Evolutionary conservation across 2,888 invertebrate species (phyloP), one percentile per base, ranked within the genome.

Genomic region (Muschampia plurimacula): DNA sequence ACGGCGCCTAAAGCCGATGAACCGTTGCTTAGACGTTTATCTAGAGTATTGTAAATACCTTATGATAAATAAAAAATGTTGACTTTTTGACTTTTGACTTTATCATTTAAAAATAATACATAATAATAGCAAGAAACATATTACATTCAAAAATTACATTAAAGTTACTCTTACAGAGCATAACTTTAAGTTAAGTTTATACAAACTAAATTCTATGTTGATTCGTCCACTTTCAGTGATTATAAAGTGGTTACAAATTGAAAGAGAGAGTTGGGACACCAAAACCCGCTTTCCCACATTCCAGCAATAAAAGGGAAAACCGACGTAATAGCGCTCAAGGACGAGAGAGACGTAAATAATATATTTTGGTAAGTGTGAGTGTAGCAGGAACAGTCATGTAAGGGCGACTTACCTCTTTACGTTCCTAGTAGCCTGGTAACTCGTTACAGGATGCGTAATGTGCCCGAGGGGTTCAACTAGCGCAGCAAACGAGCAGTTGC

Each of bases 291-390:
- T 92, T 91, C 89, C 91, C 86, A 91, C 93, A 93, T 93, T 93
- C 94, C 94, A 77, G 76, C 78, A 86, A 88, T 93, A 93, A 94
- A 93, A 94, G 94, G 91, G 94, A 94, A 94, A 94, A 84, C 89
- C 83, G 84, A 83, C 85, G 81, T 82, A 86, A 88, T 81, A 85
- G 86, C 78, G 78, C 81, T 81, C 79, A 77, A 75, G 76, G 76
- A 76, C 70, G 81, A 81, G 77, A 78, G 81, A 83, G 92, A 93
- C 74, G 80, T 83, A 77, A 69, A 84, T 85, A 87, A 81, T 80
- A 75, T 74, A 75, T 66, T 44, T 52, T 72, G 70, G 69, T 62
- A 74, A 75, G 92, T 85, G 90, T 76, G 89, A 93, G 84, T 75
- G 86, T 82, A 85, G 76, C 77, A 78, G 79, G 77, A 81, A 84